These are phyloP conservation scores for Eretmochelys imbricata DNA, from an alignment of 2,113 vertebrate genomes.

Conservation along the genomic window DNA sequence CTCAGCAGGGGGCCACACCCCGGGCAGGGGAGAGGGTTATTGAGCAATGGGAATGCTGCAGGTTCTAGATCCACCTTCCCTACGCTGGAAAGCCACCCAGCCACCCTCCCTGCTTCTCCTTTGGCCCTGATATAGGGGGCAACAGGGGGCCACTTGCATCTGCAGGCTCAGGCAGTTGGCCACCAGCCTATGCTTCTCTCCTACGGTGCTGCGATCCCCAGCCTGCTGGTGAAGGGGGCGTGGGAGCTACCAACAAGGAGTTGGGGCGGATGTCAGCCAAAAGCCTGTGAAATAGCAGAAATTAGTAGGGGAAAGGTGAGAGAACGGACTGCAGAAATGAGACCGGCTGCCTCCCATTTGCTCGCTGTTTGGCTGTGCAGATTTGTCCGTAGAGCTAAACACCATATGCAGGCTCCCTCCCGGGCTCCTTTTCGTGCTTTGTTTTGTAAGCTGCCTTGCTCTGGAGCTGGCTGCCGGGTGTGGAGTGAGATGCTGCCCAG, in stretches of 20 bases:
- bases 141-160: not conserved
- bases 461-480: rapidly evolving
- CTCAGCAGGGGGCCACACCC: not conserved
- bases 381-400: rapidly evolving
- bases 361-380: not conserved
- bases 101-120: not conserved
- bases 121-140: not conserved
- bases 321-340: not conserved
- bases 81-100: no score
- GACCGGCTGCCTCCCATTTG: rapidly evolving
- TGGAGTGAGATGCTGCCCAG: not conserved
- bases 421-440: not conserved
- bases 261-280: not conserved
- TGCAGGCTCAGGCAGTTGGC: rapidly evolving
- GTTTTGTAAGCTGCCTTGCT: not conserved
- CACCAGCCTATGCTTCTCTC: no score
- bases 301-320: rapidly evolving
- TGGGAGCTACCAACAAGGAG: not conserved
- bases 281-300: not conserved
- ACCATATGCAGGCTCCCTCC: no score
- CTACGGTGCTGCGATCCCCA: rapidly evolving
- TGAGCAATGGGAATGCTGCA: not conserved
- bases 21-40: not conserved
- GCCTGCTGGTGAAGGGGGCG: not conserved
- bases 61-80: rapidly evolving